A percentile compares a stretch with the other conserved stretches of the same genome.
Conservation (phyloP, 2,113 vertebrate genomes). For the Chrysemys picta region DNA sequence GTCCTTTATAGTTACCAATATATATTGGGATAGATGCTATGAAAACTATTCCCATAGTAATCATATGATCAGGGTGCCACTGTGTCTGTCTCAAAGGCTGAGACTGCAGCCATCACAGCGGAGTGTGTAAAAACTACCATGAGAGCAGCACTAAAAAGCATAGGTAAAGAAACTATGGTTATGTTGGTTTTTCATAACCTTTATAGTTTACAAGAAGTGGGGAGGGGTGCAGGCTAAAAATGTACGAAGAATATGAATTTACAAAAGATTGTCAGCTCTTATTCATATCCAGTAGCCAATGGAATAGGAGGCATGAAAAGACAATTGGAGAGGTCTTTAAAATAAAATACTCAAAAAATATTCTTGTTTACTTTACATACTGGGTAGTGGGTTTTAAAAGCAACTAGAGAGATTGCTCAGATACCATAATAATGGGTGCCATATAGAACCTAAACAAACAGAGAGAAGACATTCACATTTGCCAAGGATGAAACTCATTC, state of each 20-base stretch:
- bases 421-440: background rate
- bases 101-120: background rate
- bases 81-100: background rate
- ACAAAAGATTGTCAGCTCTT: background rate
- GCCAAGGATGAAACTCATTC: background rate
- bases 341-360: background rate
- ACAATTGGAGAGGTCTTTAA: background rate
- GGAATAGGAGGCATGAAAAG: background rate
- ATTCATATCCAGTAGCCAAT: background rate
- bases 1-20: background rate
- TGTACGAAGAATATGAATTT: background rate
- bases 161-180: background rate
- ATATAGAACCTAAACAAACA: background rate
- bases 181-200: background rate
- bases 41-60: background rate
- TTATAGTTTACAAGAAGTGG: background rate
- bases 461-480: background rate
- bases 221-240: background rate
- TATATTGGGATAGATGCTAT: background rate
- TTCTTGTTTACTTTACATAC: background rate
- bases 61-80: background rate
- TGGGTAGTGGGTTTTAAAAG: background rate
- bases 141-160: background rate
- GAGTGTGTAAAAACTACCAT: background rate
- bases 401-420: background rate